Evolutionary conservation across 92 coral and sea anemone species (phyloP).

Genomic region (Palythoa heliodiscus): DNA sequence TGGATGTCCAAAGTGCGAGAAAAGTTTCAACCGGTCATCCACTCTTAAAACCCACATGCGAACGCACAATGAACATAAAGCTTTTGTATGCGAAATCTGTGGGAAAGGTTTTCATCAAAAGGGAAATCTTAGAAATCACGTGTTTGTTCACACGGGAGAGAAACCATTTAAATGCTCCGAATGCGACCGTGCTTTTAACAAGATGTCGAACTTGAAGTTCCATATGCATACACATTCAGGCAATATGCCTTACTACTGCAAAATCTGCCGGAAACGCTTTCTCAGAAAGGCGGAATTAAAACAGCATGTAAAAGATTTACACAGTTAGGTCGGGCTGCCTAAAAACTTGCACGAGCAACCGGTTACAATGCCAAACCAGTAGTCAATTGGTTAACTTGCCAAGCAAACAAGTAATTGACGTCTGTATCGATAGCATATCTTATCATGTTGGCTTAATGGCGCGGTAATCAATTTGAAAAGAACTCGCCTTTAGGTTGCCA

Average conservation of each 20-base stretch:
- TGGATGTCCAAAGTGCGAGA: constrained; percentile 81
- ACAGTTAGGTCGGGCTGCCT: constrained; percentile 33
- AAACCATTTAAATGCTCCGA: constrained; percentile 90
- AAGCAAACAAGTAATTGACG: background rate
- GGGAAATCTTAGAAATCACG: constrained; percentile 94
- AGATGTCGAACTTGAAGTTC: constrained; percentile 96
- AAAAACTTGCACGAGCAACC: background rate
- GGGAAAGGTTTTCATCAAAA: constrained; percentile 99
- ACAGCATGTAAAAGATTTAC: constrained; percentile 75
- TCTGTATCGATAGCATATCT: background rate
- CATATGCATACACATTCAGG: constrained; percentile 96
- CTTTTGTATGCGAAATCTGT: constrained; percentile 90
- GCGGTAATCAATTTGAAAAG: background rate
- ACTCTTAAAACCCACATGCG: constrained; percentile 95
- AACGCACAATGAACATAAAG: constrained; percentile 93
- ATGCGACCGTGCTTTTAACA: constrained; percentile 95
- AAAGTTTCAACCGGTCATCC: constrained; percentile 92
- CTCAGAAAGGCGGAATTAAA: constrained; percentile 75
- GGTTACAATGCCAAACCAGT: background rate
- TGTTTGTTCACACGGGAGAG: constrained; percentile 98
- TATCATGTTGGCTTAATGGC: background rate
- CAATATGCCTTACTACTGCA: constrained; percentile 82
- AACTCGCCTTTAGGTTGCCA: background rate
- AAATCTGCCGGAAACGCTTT: constrained; percentile 78
- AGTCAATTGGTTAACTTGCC: background rate